Percentiles rank a stretch among this genome's conserved stretches.
Conservation (phyloP, 2,797 vertebrate genomes). For the Siniperca scherzeri region DNA sequence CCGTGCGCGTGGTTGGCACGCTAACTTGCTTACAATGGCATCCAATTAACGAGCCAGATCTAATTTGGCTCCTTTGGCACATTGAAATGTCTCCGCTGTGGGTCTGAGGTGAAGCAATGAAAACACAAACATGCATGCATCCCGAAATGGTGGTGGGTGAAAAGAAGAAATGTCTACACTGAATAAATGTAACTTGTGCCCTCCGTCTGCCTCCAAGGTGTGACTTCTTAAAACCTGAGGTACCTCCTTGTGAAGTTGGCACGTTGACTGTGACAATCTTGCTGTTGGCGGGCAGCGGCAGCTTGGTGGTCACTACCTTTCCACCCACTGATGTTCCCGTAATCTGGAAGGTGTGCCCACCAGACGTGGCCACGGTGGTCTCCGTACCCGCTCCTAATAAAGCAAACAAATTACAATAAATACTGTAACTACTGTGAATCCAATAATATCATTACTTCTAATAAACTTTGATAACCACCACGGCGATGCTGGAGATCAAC, state of each 20-base stretch:
- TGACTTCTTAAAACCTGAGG: slow-evolving; percentile 53
- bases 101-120: slow-evolving; percentile 37
- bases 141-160: slow-evolving; percentile 16
- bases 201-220: slow-evolving; percentile 35
- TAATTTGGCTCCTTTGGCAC: slow-evolving; percentile 50
- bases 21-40: slow-evolving; percentile 45
- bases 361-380: slow-evolving; percentile 90
- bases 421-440: not conserved
- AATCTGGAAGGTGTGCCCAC: slow-evolving; percentile 97
- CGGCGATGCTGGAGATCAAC: not conserved
- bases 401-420: slow-evolving; percentile 30
- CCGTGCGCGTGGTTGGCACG: slow-evolving; percentile 18
- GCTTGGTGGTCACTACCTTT: slow-evolving; percentile 95
- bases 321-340: slow-evolving; percentile 94
- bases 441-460: not conserved
- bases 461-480: not conserved
- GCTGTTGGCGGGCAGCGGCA: slow-evolving; percentile 98
- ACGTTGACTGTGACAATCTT: slow-evolving; percentile 98
- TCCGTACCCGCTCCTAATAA: slow-evolving; percentile 88
- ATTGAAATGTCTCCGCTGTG: slow-evolving; percentile 52
- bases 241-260: slow-evolving; percentile 98
- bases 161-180: slow-evolving; percentile 44
- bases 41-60: slow-evolving; percentile 45
- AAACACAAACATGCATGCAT: slow-evolving; percentile 54
- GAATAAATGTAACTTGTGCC: slow-evolving; percentile 27